phyloP scores from a whole-genome alignment of 2,797 vertebrate genomes.

The Allobates femoralis region DNA sequence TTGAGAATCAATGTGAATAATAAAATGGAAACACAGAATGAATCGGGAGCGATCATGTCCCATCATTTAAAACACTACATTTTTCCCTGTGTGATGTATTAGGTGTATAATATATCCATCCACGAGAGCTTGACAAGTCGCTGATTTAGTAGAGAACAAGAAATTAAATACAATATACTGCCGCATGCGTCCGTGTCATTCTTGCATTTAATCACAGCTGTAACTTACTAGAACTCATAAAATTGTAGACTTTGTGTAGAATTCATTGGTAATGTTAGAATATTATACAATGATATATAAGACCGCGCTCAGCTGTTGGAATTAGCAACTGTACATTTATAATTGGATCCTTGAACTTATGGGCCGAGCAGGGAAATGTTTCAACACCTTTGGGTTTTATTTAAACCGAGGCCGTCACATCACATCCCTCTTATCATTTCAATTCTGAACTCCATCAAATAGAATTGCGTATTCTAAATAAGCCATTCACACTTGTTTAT shows the following conservation, averaged over 20 bases:
- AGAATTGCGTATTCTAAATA: not conserved
- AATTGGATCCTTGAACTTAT: conserved; percentile 49
- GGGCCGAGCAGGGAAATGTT: conserved; percentile 36
- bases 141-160: conserved; percentile 9
- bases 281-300: conserved; percentile 52
- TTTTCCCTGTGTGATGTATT: not conserved
- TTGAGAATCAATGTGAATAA: conserved; percentile 7
- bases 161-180: conserved; percentile 11
- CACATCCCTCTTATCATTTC: conserved; percentile 17
- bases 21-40: not conserved
- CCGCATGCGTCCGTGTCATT: not conserved
- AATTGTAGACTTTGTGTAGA: conserved; percentile 50
- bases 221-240: conserved; percentile 52
- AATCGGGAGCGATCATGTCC: not conserved
- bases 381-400: conserved; percentile 55
- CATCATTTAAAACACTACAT: not conserved
- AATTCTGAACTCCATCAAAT: not conserved
- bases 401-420: conserved; percentile 6
- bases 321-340: conserved; percentile 61
- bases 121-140: not conserved
- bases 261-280: conserved; percentile 54
- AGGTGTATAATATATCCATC: not conserved
- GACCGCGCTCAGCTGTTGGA: conserved; percentile 50
- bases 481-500: too few relatives aligned
- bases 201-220: conserved; percentile 4